Conservation (phyloP, 2,797 vertebrate genomes). For the Halcyon smyrnensis region DNA sequence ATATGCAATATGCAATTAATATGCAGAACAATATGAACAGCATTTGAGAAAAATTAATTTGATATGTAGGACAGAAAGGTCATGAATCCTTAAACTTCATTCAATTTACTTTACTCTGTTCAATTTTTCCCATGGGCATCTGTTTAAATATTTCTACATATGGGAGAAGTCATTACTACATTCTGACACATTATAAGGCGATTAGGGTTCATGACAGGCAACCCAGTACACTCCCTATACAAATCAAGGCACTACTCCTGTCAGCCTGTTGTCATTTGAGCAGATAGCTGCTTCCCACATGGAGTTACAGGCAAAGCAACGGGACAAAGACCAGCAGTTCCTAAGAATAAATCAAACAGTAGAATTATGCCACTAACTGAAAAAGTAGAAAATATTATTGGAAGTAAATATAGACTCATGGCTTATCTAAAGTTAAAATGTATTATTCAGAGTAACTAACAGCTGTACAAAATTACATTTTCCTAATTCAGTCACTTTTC, state of each 20-base stretch:
- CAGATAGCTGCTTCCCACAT: background rate
- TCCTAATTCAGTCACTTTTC: background rate
- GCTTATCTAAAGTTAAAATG: background rate
- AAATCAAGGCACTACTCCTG: background rate
- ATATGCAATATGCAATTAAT: constrained; percentile 63
- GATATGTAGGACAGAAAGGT: constrained; percentile 56
- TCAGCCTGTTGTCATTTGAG: background rate
- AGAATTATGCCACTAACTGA: background rate
- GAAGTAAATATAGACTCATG: background rate
- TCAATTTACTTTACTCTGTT: constrained; percentile 42
- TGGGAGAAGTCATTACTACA: background rate
- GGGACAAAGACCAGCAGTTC: background rate
- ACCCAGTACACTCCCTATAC: background rate
- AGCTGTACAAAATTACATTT: background rate
- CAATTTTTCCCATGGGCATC: background rate
- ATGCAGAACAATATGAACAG: constrained; percentile 63
- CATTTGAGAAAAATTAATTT: constrained; percentile 58
- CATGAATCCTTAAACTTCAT: constrained; percentile 57
- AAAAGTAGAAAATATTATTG: background rate
- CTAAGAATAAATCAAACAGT: background rate
- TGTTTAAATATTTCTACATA: constrained; percentile 24
- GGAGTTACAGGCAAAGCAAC: background rate
- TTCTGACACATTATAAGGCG: background rate
- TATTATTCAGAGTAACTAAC: background rate
- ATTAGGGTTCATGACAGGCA: background rate